Conservation (phyloP, 2,113 vertebrate species). For the Hassar affinis region DNA sequence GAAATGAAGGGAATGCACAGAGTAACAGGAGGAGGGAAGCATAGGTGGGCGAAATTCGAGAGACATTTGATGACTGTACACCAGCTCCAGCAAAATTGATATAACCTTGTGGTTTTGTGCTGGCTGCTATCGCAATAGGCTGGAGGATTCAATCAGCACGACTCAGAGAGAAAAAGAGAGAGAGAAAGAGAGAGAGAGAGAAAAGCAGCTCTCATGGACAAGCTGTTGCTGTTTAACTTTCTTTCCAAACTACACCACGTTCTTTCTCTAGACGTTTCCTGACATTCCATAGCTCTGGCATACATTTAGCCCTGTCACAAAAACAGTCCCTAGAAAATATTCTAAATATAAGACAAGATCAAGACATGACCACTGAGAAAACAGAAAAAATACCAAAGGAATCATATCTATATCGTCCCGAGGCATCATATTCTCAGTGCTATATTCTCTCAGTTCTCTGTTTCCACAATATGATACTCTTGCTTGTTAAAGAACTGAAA, state of each 20-base stretch:
- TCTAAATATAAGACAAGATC: not conserved
- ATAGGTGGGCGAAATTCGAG: not conserved
- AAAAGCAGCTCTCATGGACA: constrained; percentile 20
- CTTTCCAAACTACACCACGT: not conserved
- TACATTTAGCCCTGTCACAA: not conserved
- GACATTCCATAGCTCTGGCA: not conserved
- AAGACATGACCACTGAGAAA: not conserved
- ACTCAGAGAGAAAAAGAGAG: not conserved
- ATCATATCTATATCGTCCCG: not conserved
- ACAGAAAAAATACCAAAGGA: no score
- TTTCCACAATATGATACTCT: not conserved
- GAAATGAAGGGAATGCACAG: not conserved
- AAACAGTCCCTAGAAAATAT: not conserved
- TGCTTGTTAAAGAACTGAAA: not conserved
- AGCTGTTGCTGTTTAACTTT: constrained; percentile 16
- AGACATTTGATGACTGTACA: constrained; percentile 34
- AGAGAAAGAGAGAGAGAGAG: not conserved
- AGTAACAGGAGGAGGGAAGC: not conserved
- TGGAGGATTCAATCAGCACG: constrained; percentile 19
- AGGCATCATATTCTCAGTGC: not conserved
- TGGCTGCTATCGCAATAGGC: constrained; percentile 29
- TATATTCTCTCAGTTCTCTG: not conserved
- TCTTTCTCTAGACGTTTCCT: constrained; percentile 21
- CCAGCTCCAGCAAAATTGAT: constrained; percentile 46
- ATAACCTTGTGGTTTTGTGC: constrained; percentile 31